Conservation (phyloP, 2,888 invertebrate species). For the Operophtera brumata region DNA sequence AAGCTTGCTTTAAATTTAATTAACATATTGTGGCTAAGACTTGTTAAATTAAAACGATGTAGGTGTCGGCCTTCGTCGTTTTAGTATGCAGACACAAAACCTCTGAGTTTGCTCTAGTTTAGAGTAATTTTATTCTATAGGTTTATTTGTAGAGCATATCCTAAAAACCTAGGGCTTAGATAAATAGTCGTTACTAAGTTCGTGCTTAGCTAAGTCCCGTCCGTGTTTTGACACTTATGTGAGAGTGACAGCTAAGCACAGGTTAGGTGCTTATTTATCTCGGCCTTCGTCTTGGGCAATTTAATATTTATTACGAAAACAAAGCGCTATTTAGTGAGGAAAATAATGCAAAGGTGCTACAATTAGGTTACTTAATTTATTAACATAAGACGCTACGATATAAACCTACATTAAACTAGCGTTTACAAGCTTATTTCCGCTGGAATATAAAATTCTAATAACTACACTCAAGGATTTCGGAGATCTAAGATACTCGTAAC, state of each 20-base stretch:
- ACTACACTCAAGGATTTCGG: conserved; percentile 18
- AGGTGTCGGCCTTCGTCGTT: not conserved
- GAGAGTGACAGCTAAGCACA: too few relatives aligned
- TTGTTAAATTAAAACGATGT: not conserved
- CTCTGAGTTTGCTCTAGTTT: not conserved
- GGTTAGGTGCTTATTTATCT: too few relatives aligned
- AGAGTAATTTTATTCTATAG: not conserved
- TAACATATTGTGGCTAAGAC: not conserved
- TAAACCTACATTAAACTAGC: conserved; percentile 1
- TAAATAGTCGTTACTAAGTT: too few relatives aligned
- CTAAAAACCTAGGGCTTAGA: too few relatives aligned
- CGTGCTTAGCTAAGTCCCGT: too few relatives aligned
- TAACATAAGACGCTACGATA: not conserved
- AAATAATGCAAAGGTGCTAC: not conserved
- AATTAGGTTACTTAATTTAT: not conserved
- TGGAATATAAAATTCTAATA: conserved; percentile 17
- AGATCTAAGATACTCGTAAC: conserved; percentile 16
- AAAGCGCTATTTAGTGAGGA: not conserved
- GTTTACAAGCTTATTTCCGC: conserved; percentile 23
- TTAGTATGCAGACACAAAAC: not conserved
- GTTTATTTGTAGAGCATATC: not conserved
- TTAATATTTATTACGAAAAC: not conserved
- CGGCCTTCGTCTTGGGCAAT: not conserved
- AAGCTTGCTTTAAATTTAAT: not conserved
- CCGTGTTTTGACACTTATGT: too few relatives aligned